Evolutionary conservation across 2,888 invertebrate species (phyloP).

Genomic region (Pecten maximus): DNA sequence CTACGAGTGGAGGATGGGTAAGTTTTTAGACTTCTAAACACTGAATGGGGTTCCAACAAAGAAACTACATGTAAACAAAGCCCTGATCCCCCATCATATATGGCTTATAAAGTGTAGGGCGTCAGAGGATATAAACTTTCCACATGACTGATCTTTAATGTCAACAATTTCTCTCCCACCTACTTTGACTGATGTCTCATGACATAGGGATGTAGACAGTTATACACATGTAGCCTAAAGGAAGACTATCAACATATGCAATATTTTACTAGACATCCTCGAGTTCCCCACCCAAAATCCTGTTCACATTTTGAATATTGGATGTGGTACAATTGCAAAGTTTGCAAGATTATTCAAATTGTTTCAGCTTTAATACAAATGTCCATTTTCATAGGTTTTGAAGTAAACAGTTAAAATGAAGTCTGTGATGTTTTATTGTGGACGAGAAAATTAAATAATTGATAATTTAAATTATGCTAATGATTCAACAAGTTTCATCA

Average conservation of each 20-base stretch:
- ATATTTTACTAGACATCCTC: background rate
- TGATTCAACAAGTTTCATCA: no score
- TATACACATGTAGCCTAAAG: background rate
- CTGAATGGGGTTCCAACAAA: conserved; percentile 39
- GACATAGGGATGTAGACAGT: background rate
- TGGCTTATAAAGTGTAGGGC: background rate
- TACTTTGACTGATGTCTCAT: conserved; percentile 24
- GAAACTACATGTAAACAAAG: conserved; percentile 35
- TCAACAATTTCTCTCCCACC: conserved; percentile 21
- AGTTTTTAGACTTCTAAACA: conserved; percentile 57
- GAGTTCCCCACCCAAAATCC: no score
- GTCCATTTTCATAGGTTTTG: no score
- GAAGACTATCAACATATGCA: background rate
- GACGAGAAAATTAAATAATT: no score
- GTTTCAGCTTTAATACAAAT: no score
- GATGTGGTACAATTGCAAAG: no score
- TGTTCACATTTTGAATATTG: no score
- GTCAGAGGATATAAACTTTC: conserved; percentile 23
- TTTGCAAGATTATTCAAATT: no score
- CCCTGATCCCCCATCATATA: background rate
- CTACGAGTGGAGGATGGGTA: conserved; percentile 82
- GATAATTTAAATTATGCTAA: no score
- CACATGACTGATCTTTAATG: conserved; percentile 42
- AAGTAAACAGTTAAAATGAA: no score
- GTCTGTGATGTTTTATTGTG: no score